Conservation (phyloP, 2,888 invertebrate genomes). For the Sphaerophoria rueppellii region DNA sequence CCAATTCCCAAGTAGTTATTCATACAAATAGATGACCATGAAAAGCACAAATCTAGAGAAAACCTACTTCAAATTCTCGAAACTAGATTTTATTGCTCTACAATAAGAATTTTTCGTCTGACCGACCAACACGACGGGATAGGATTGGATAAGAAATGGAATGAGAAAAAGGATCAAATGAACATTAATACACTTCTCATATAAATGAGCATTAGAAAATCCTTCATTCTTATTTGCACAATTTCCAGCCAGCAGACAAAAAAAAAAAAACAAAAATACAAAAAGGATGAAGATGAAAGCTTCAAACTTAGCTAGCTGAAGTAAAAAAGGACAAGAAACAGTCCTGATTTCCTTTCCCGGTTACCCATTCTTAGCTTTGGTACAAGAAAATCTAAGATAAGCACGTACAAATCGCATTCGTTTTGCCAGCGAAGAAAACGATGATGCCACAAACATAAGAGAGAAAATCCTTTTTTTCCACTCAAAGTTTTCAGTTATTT, state of each 20-base stretch:
- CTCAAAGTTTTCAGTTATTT: constrained; percentile 71
- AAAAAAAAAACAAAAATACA: constrained; percentile 5
- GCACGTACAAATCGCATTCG: constrained; percentile 82
- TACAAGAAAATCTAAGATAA: constrained; percentile 76
- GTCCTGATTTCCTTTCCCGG: constrained; percentile 55
- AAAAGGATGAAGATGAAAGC: constrained; percentile 16
- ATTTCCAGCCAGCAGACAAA: constrained; percentile 37
- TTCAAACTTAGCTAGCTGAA: constrained; percentile 31
- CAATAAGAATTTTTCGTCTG: constrained; percentile 32
- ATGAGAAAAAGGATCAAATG: constrained; percentile 37
- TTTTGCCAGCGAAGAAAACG: constrained; percentile 73
- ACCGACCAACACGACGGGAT: background rate
- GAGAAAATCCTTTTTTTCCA: constrained; percentile 71
- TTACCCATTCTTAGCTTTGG: constrained; percentile 45
- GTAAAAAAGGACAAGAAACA: constrained; percentile 38
- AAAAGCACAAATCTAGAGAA: constrained; percentile 1
- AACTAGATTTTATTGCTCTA: constrained; percentile 64
- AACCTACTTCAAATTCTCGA: constrained; percentile 56
- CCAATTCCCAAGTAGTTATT: constrained; percentile 50
- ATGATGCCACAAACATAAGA: constrained; percentile 70
- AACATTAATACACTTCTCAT: constrained; percentile 73
- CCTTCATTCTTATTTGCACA: constrained; percentile 69
- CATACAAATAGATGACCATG: constrained; percentile 45
- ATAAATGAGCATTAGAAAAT: constrained; percentile 69
- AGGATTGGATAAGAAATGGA: background rate